Conservation (phyloP, 2,113 vertebrate species). For the Zosterops borbonicus region DNA sequence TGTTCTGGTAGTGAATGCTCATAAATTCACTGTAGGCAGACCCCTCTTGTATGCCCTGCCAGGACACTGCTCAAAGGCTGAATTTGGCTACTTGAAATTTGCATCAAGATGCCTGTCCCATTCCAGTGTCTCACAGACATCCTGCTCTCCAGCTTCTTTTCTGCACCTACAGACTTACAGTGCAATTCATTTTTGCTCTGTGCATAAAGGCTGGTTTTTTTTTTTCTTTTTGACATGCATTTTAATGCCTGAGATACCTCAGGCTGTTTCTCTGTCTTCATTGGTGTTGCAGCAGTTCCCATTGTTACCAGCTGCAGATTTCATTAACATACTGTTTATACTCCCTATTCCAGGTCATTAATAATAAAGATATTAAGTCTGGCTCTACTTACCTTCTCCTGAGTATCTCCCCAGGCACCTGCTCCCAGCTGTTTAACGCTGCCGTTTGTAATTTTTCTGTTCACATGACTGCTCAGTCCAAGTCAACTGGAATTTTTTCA, state of each 20-base stretch:
- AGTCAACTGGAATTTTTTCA: background rate
- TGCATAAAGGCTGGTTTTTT: background rate
- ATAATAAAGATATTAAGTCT: conserved; percentile 38
- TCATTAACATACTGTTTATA: conserved; percentile 45
- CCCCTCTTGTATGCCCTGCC: background rate
- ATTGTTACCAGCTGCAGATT: conserved; percentile 51
- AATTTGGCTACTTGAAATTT: background rate
- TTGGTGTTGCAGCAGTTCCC: background rate
- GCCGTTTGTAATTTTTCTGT: conserved; percentile 1
- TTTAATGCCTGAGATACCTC: background rate
- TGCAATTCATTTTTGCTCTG: background rate
- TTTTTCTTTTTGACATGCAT: background rate
- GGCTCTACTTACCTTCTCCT: conserved; percentile 14
- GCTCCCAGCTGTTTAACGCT: conserved; percentile 12
- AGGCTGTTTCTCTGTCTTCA: background rate
- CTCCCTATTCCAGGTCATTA: conserved; percentile 34
- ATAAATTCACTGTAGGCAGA: background rate
- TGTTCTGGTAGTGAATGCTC: background rate
- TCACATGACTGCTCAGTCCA: background rate
- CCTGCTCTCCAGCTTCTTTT: background rate
- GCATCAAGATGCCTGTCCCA: background rate
- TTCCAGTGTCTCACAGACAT: background rate
- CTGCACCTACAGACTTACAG: background rate
- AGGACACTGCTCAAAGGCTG: background rate
- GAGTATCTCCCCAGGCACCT: conserved; percentile 37